Conservation (phyloP, 2,888 invertebrate genomes). For the Herminia tarsipennalis region DNA sequence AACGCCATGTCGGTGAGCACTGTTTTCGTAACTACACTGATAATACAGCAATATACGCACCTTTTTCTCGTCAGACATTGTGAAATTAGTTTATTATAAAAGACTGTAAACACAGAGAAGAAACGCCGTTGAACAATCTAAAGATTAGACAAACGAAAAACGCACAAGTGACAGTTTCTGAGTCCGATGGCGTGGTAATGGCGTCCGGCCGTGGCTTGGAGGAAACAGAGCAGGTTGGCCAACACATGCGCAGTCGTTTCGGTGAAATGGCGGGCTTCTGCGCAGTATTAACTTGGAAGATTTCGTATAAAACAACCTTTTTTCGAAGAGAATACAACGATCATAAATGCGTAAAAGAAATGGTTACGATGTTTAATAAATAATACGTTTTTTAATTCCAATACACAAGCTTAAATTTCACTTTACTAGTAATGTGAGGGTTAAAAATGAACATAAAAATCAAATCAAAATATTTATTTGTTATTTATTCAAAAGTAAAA, state of each 20-base stretch:
- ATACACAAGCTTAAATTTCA: too few relatives aligned
- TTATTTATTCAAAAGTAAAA: not conserved
- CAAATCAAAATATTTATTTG: not conserved
- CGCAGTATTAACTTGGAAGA: constrained; percentile 42
- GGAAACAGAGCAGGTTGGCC: constrained; percentile 76
- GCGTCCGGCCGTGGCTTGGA: constrained; percentile 79
- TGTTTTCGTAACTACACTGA: constrained; percentile 57
- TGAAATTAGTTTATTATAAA: constrained; percentile 59
- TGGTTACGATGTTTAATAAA: too few relatives aligned
- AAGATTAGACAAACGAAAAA: constrained; percentile 60
- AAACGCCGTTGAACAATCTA: constrained; percentile 51
- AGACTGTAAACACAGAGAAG: constrained; percentile 62
- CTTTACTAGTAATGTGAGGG: too few relatives aligned
- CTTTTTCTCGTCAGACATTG: constrained; percentile 89
- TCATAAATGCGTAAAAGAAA: too few relatives aligned
- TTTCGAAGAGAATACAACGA: too few relatives aligned
- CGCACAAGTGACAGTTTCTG: constrained; percentile 73
- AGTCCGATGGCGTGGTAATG: constrained; percentile 83
- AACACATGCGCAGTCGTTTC: constrained; percentile 70
- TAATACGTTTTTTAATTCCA: too few relatives aligned
- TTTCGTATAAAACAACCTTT: not conserved
- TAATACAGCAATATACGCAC: constrained; percentile 74
- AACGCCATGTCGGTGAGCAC: constrained; percentile 79
- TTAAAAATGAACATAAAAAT: too few relatives aligned
- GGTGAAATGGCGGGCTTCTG: constrained; percentile 73